These are phyloP conservation scores for Macrochelys suwanniensis DNA, from an alignment of 2,797 vertebrate species.

Conservation along the genomic window DNA sequence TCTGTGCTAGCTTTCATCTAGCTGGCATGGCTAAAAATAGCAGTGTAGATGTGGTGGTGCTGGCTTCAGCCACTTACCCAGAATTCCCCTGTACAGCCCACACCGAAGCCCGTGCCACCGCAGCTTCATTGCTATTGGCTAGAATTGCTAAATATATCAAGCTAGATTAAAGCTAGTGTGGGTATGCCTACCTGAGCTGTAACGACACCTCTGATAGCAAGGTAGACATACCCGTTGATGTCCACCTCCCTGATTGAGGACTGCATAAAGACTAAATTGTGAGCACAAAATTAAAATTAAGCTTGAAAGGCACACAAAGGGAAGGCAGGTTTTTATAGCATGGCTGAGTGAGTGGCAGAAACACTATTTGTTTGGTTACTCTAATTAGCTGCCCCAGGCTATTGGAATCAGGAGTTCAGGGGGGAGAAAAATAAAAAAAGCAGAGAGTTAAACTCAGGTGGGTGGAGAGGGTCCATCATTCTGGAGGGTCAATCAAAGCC, in stretches of 20 bases:
- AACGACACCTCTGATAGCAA: neutral
- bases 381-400: neutral
- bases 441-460: neutral
- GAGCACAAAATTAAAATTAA: neutral
- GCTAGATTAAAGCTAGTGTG: neutral
- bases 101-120: fast-evolving
- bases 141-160: neutral
- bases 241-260: neutral
- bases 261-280: neutral
- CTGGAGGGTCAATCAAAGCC: neutral
- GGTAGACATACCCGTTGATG: neutral
- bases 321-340: neutral
- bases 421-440: neutral
- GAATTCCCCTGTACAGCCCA: too few relatives aligned
- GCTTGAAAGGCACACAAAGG: neutral
- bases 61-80: neutral
- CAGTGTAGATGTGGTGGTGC: neutral
- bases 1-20: too few relatives aligned
- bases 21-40: neutral
- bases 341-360: neutral
- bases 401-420: neutral
- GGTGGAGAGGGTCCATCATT: neutral
- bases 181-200: neutral
- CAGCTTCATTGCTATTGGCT: neutral
- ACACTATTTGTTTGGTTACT: neutral